phyloP scores from a whole-genome alignment of 64 coral and sea anemone species.

The Montipora cactus region DNA sequence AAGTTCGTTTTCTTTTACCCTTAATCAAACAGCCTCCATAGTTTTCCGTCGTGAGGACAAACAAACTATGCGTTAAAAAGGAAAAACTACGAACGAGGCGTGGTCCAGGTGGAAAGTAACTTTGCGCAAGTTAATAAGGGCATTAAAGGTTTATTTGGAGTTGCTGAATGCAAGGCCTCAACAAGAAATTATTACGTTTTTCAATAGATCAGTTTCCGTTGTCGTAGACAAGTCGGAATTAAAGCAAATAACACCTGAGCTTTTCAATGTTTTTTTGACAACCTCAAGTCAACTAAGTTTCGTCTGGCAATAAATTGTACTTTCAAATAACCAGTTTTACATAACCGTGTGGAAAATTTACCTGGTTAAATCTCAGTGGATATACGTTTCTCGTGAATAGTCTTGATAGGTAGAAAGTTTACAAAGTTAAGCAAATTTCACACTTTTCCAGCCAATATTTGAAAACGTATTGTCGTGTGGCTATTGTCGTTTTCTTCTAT shows the following conservation, averaged over 20 bases:
- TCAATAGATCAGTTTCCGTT: neutral
- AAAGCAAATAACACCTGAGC: neutral
- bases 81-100: neutral
- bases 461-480: no score
- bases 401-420: no score
- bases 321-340: no score
- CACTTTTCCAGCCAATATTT: no score
- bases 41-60: constrained; percentile 24
- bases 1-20: constrained; percentile 35
- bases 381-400: neutral
- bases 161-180: neutral
- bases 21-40: constrained; percentile 18
- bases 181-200: neutral
- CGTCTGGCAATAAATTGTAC: neutral
- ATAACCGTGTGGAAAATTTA: neutral
- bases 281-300: neutral
- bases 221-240: neutral
- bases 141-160: constrained; percentile 23
- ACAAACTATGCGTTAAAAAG: constrained; percentile 4
- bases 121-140: neutral
- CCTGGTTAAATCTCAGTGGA: neutral
- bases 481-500: no score
- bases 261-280: neutral
- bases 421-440: no score
- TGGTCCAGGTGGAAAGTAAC: constrained; percentile 40